Conservation (phyloP, 2,888 invertebrate species). For the Linnaemya tessellans region DNA sequence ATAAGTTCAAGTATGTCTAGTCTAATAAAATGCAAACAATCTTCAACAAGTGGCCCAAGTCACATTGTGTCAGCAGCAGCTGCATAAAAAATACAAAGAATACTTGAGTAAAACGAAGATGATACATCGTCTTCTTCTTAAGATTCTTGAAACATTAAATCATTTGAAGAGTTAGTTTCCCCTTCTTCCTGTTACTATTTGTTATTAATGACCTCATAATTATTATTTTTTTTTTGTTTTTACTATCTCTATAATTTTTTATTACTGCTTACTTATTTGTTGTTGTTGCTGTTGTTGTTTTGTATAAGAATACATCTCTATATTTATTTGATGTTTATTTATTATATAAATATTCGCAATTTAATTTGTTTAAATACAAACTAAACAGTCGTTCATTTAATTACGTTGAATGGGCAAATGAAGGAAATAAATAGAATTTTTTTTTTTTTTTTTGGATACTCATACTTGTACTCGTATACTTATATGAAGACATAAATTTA, state of each 20-base stretch:
- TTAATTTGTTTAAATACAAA: conserved; percentile 28
- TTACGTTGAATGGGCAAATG: conserved; percentile 37
- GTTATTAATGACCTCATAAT: conserved; percentile 75
- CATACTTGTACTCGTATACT: background rate
- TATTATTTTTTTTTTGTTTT: conserved; percentile 72
- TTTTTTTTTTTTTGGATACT: background rate
- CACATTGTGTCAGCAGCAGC: conserved; percentile 37
- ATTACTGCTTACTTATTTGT: background rate
- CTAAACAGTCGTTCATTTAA: conserved; percentile 20
- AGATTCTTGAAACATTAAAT: conserved; percentile 62
- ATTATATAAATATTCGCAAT: conserved; percentile 53
- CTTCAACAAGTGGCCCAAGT: background rate
- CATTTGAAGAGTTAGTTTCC: conserved; percentile 41
- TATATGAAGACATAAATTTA: too few relatives aligned
- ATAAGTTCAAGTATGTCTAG: background rate
- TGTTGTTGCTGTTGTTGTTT: conserved; percentile 20
- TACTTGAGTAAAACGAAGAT: conserved; percentile 23
- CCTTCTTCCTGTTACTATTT: conserved; percentile 1
- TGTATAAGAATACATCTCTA: conserved; percentile 8
- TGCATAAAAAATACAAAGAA: background rate
- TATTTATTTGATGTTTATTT: conserved; percentile 59
- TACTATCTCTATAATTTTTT: conserved; percentile 51
- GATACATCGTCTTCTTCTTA: conserved; percentile 48
- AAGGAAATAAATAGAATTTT: background rate
- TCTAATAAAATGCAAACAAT: background rate